phyloP scores from a whole-genome alignment of 2,888 invertebrate genomes.

The Eupithecia centaureata region DNA sequence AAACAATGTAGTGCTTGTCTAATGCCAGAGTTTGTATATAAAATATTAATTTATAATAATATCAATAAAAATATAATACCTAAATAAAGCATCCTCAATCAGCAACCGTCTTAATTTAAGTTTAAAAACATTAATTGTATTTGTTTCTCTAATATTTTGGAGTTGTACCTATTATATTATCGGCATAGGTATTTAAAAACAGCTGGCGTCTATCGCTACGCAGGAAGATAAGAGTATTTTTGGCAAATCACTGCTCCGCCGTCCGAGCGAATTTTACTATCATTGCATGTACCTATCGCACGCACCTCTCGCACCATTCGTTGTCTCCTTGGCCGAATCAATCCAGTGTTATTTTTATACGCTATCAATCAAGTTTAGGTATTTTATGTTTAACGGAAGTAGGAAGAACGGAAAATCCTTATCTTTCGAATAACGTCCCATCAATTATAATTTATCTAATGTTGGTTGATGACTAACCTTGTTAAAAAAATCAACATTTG shows the following conservation, averaged over 20 bases:
- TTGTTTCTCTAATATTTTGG: too few relatives aligned
- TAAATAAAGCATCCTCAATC: too few relatives aligned
- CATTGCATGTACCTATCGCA: background rate
- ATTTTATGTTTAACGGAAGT: background rate
- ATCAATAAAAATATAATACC: too few relatives aligned
- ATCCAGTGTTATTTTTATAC: conserved; percentile 2
- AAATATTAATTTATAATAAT: too few relatives aligned
- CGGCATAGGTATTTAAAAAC: background rate
- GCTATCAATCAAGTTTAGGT: conserved; percentile 6
- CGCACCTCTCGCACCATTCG: background rate
- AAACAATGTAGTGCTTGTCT: too few relatives aligned
- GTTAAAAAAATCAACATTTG: too few relatives aligned
- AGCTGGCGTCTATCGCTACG: background rate
- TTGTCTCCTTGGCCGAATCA: background rate
- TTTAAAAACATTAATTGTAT: too few relatives aligned
- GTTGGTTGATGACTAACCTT: background rate
- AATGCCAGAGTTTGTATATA: too few relatives aligned
- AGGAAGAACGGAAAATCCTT: background rate
- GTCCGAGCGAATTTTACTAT: background rate
- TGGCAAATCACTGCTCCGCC: background rate
- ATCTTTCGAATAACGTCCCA: background rate
- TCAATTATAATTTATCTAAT: background rate
- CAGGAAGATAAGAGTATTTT: conserved; percentile 7
- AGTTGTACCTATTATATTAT: too few relatives aligned
- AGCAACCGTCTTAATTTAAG: too few relatives aligned